These are phyloP conservation scores for Hermetia illucens DNA, from an alignment of 1,140 invertebrate species.

Conservation along the genomic window DNA sequence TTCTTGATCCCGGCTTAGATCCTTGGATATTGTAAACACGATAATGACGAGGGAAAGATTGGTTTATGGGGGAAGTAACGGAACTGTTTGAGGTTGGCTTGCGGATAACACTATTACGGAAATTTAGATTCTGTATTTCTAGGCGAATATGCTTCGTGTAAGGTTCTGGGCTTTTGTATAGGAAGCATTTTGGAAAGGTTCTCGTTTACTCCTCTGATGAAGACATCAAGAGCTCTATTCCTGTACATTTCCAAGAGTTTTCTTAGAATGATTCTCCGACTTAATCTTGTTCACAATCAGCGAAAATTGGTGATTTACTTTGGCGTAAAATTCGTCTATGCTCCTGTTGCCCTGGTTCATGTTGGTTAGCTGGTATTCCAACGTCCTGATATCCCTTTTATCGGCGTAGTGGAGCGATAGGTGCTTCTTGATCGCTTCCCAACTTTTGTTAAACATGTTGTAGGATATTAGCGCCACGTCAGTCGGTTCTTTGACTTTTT, in stretches of 20 bases:
- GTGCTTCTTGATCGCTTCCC: neutral
- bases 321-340: conserved; percentile 1
- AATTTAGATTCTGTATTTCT: neutral
- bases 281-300: conserved; percentile 1
- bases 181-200: neutral
- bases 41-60: neutral
- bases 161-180: neutral
- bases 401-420: neutral
- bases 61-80: neutral
- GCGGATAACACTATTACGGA: neutral
- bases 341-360: neutral
- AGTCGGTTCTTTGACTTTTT: neutral
- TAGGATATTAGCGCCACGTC: neutral
- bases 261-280: neutral
- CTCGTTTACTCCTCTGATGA: neutral
- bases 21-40: too few species aligned
- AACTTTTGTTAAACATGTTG: neutral
- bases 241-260: neutral
- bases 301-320: neutral
- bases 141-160: neutral
- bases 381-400: neutral
- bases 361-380: neutral
- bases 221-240: conserved; percentile 1
- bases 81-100: neutral
- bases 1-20: too few species aligned